Percentiles rank a stretch among this genome's conserved stretches.
Evolutionary conservation across 2,888 invertebrate genomes (phyloP).

Genomic region (Acanthacorydalis orientalis): DNA sequence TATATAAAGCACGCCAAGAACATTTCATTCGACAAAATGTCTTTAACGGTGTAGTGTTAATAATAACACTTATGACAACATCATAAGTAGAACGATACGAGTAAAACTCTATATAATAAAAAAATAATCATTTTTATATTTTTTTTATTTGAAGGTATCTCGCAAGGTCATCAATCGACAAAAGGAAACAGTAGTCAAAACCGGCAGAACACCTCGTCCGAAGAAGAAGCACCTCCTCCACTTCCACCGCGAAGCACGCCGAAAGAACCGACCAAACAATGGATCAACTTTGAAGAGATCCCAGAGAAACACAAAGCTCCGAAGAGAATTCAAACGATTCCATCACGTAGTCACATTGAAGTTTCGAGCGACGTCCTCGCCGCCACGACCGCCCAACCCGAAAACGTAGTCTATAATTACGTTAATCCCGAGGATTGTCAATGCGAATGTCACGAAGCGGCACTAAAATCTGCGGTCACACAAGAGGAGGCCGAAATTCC

Average conservation of each 20-base stretch:
- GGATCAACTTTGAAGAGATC: constrained; percentile 79
- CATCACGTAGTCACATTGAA: constrained; percentile 33
- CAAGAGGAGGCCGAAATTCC: constrained; percentile 5
- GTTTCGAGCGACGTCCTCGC: constrained; percentile 13
- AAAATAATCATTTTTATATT: too few species aligned
- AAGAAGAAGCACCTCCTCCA: constrained; percentile 26
- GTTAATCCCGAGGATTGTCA: constrained; percentile 78
- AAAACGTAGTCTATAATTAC: constrained; percentile 49
- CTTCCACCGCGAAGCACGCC: constrained; percentile 26
- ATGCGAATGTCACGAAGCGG: constrained; percentile 66
- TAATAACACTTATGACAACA: too few species aligned
- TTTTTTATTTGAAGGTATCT: not conserved
- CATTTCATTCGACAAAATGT: too few species aligned
- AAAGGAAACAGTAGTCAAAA: not conserved
- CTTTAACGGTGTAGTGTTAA: too few species aligned
- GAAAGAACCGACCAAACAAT: constrained; percentile 32
- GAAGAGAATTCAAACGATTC: constrained; percentile 67
- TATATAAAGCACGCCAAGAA: too few species aligned
- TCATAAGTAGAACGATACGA: too few species aligned
- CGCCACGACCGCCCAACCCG: constrained; percentile 14
- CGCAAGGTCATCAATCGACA: not conserved
- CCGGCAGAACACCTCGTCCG: constrained; percentile 4
- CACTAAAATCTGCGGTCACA: constrained; percentile 12
- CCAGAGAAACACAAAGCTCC: constrained; percentile 68
- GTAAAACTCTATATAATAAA: too few species aligned